These are phyloP conservation scores for Nineta flava DNA, from an alignment of 2,888 invertebrate species.

Conservation along the genomic window DNA sequence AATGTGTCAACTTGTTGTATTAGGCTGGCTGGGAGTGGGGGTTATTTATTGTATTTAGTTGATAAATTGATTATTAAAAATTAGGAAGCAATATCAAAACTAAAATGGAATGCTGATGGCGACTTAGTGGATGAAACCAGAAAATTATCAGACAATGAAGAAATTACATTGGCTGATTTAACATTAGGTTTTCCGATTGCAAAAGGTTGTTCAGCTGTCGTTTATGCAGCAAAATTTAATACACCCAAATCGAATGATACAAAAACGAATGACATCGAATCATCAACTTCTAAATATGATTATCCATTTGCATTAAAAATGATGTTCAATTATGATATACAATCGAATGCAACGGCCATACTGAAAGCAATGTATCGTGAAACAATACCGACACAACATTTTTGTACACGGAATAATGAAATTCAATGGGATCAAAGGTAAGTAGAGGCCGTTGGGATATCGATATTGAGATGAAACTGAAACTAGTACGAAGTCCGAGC, in stretches of 20 bases:
- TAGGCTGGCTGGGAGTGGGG: neutral
- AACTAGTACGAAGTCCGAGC: too few species aligned
- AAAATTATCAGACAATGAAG: constrained; percentile 24
- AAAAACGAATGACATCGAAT: neutral
- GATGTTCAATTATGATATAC: constrained; percentile 83
- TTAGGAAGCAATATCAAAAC: constrained; percentile 40
- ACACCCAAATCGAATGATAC: constrained; percentile 2
- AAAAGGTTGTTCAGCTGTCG: constrained; percentile 68
- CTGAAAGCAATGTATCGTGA: constrained; percentile 66
- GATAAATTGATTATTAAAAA: constrained; percentile 13
- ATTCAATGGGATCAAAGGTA: constrained; percentile 39
- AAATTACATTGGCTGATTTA: constrained; percentile 40
- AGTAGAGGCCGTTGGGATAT: too few species aligned
- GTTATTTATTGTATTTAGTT: neutral
- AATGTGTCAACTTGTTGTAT: neutral
- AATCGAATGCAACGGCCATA: constrained; percentile 63
- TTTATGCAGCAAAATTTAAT: constrained; percentile 50
- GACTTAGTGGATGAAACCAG: constrained; percentile 29
- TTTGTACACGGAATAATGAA: constrained; percentile 25
- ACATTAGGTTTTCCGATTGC: constrained; percentile 55
- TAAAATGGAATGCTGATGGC: constrained; percentile 34
- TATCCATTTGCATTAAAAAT: constrained; percentile 71
- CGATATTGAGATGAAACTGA: too few species aligned
- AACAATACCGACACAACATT: constrained; percentile 53
- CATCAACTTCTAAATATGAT: constrained; percentile 12